Evolutionary conservation across 92 coral and sea anemone genomes (phyloP), one percentile per base, ranked within the genome.

Genomic region (Micromussa lordhowensis): DNA sequence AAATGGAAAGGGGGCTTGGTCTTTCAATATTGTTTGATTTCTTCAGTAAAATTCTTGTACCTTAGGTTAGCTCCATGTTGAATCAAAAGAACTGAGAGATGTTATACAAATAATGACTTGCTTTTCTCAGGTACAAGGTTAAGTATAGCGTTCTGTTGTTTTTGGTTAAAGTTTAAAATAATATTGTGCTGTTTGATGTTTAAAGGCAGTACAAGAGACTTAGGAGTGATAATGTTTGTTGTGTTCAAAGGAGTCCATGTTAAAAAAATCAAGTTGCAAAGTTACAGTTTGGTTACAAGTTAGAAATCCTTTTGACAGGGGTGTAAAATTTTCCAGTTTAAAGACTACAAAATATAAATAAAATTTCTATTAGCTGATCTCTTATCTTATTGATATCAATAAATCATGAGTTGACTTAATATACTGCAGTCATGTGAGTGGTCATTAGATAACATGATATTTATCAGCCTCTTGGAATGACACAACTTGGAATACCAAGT

Each of bases 11-110:
- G 79, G 38, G 18, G 77, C 88, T 22, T 88, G 88, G 88, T 72
- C 91, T 88, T 88, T 77, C n/a, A 79, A 79, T 40, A 75, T 40
- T 38, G 79, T 54, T 77, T 40, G 92, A 89, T 68, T 82, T 73
- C 81, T 82, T 89, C 74, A 74, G 78, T 59, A 30, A 31, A 72
- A 75, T 61, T 64, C 31, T 75, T 40, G 57, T 40, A 18, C 15
- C 18, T 2, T 8, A 54, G 16, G 1, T 54, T 4, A 8, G 13
- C 59, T 11, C 17, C 17, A 0, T 1, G 48, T 40, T 40, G 48
- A 40, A 40, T 40, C 48, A 40, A 40, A 40, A 9, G n/a, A n/a
- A n/a, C n/a, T n/a, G n/a, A n/a, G n/a, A n/a, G n/a, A n/a, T n/a
- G n/a, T n/a, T n/a, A n/a, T n/a, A n/a, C n/a, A n/a, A n/a, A n/a